phyloP scores from a whole-genome alignment of 2,888 invertebrate species.

The Ceramica pisi region DNA sequence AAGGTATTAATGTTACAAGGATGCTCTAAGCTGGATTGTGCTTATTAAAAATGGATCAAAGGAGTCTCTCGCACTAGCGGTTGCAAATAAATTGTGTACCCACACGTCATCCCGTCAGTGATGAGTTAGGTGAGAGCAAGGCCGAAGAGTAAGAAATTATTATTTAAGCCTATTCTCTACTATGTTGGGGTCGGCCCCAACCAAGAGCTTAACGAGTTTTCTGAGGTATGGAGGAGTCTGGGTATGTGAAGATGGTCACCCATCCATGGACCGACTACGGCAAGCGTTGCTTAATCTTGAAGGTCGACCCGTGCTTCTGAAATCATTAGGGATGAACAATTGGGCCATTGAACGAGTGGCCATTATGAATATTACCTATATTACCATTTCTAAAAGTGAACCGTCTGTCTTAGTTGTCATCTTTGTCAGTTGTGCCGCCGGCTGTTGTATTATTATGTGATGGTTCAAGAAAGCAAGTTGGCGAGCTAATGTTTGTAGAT shows the following conservation, averaged over 20 bases:
- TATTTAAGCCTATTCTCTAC: not conserved
- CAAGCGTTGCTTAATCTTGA: no score
- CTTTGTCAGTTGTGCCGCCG: constrained; percentile 17
- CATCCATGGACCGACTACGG: no score
- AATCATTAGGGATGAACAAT: no score
- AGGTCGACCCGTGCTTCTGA: no score
- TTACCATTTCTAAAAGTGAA: constrained; percentile 10
- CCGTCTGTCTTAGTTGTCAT: constrained; percentile 18
- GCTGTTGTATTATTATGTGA: constrained; percentile 27
- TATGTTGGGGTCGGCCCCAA: no score
- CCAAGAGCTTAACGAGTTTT: no score
- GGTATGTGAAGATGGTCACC: no score
- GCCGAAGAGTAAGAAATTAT: not conserved
- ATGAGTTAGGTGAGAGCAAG: constrained; percentile 1
- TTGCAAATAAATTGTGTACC: constrained; percentile 11
- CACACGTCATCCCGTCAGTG: constrained; percentile 7
- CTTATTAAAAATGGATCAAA: constrained; percentile 65
- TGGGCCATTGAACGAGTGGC: no score
- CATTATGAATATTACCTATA: not conserved
- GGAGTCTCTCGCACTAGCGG: constrained; percentile 22
- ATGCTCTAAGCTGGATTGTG: constrained; percentile 45
- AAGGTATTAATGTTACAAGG: constrained; percentile 66
- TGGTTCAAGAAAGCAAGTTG: constrained; percentile 22
- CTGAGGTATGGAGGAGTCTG: no score
- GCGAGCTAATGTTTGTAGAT: constrained; percentile 60